Percentiles rank a stretch among this genome's conserved stretches.
phyloP scores from a whole-genome alignment of 2,797 vertebrate species.

The Lemur catta region DNA sequence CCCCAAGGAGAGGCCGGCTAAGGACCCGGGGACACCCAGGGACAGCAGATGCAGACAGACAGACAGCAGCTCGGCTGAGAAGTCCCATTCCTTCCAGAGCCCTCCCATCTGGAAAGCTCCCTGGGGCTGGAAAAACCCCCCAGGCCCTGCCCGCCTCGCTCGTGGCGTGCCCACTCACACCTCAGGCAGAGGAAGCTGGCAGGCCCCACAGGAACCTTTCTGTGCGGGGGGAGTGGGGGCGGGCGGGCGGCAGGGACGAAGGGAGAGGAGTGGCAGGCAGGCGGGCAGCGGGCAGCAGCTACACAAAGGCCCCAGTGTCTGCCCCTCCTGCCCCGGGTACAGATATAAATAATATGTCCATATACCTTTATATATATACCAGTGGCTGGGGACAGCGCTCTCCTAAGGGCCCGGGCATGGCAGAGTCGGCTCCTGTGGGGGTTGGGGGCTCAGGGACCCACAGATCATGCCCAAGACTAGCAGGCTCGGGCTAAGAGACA shows the following conservation, averaged over 20 bases:
- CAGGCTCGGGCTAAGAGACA: background rate
- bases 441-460: background rate
- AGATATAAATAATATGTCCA: slow-evolving; percentile 76
- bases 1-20: slow-evolving; percentile 16
- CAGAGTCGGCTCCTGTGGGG: background rate
- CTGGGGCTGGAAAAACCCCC: slow-evolving; percentile 42
- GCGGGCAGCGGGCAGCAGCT: slow-evolving; percentile 49
- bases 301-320: slow-evolving; percentile 79
- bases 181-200: slow-evolving; percentile 78
- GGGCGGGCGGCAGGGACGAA: slow-evolving; percentile 54
- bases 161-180: slow-evolving; percentile 72
- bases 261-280: slow-evolving; percentile 60
- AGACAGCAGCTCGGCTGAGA: background rate
- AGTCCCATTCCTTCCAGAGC: slow-evolving; percentile 27
- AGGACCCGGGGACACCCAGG: background rate
- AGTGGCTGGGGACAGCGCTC: background rate
- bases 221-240: slow-evolving; percentile 59
- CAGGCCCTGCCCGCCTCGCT: slow-evolving; percentile 32
- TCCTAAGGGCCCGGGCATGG: background rate
- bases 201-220: slow-evolving; percentile 77
- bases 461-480: background rate
- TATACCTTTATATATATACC: slow-evolving; percentile 59
- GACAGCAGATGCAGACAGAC: slow-evolving; percentile 20
- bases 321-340: slow-evolving; percentile 57
- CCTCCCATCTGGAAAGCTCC: slow-evolving; percentile 45